A percentile compares a stretch with the other conserved stretches of the same genome.
phyloP scores from a whole-genome alignment of 2,888 invertebrate species.

The Mesorhabditis sp. region DNA sequence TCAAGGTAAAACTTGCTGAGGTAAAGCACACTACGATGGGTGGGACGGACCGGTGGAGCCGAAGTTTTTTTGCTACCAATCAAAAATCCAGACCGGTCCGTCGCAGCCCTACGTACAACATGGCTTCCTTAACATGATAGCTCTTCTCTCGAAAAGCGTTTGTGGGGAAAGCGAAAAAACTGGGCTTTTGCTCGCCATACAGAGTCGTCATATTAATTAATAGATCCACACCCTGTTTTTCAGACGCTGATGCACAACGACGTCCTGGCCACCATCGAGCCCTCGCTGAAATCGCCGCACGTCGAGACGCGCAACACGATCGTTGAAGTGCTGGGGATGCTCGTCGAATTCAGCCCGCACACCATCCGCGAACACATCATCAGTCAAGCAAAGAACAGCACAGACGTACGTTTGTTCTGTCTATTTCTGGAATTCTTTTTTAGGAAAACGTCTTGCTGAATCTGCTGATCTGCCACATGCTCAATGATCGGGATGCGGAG shows the following conservation, averaged over 20 bases:
- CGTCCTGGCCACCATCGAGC: slow-evolving; percentile 52
- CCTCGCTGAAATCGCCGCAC: slow-evolving; percentile 68
- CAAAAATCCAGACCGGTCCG: no score
- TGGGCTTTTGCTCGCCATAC: slow-evolving; percentile 8
- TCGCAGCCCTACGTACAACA: no score
- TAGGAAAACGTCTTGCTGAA: slow-evolving; percentile 84
- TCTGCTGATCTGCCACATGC: slow-evolving; percentile 95
- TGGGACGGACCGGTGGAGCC: no score
- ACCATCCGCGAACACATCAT: slow-evolving; percentile 93
- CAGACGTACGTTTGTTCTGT: slow-evolving; percentile 16
- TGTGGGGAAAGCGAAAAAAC: no score
- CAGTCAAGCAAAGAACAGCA: slow-evolving; percentile 75
- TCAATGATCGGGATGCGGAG: slow-evolving; percentile 86
- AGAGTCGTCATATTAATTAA: not conserved
- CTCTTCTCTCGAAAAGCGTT: no score
- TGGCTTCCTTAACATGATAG: no score
- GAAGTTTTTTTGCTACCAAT: no score
- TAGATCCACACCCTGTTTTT: slow-evolving; percentile 16
- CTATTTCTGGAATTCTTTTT: slow-evolving; percentile 17
- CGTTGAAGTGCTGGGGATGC: slow-evolving; percentile 85
- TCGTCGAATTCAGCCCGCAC: slow-evolving; percentile 95
- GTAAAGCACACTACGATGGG: not conserved
- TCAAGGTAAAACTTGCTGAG: slow-evolving; percentile 68
- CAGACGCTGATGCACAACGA: slow-evolving; percentile 49
- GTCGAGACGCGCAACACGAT: slow-evolving; percentile 90